Evolutionary conservation across 92 coral and sea anemone species (phyloP).

Genomic region (Zoanthus solanderi): DNA sequence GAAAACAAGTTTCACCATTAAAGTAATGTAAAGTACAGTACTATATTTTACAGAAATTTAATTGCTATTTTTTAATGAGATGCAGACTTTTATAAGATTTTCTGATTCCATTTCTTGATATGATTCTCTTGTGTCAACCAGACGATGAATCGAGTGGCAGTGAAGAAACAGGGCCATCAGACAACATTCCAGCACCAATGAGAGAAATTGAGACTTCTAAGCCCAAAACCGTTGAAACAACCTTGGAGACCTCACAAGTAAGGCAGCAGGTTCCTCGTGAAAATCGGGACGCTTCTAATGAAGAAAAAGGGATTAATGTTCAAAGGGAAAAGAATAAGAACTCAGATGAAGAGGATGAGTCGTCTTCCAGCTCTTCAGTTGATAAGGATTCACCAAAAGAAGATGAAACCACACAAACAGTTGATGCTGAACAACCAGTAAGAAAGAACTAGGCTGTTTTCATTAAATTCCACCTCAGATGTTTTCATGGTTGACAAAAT

Average conservation of each 20-base stretch:
- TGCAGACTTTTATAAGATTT: not conserved
- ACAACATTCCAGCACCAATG: not conserved
- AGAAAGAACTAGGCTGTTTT: no score
- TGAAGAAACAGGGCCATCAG: constrained; percentile 25
- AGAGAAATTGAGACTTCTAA: not conserved
- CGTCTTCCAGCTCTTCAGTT: constrained; percentile 16
- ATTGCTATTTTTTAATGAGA: no score
- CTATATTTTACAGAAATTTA: no score
- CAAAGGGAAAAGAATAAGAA: not conserved
- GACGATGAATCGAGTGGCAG: constrained; percentile 32
- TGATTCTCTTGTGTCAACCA: not conserved
- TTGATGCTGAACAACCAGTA: not conserved
- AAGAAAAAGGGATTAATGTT: not conserved
- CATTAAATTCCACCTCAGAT: not conserved
- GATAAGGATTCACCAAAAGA: constrained; percentile 1
- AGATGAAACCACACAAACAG: not conserved
- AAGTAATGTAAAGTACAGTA: no score
- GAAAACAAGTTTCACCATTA: no score
- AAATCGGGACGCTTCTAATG: not conserved
- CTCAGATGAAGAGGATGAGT: constrained; percentile 18
- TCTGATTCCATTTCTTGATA: no score
- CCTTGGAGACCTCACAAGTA: not conserved
- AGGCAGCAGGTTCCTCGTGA: not conserved
- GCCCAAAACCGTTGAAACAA: not conserved
- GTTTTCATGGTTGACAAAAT: no score